Base-by-base conservation (phyloP, 2,888 invertebrate species). In the Aleiodes testaceus region DNA sequence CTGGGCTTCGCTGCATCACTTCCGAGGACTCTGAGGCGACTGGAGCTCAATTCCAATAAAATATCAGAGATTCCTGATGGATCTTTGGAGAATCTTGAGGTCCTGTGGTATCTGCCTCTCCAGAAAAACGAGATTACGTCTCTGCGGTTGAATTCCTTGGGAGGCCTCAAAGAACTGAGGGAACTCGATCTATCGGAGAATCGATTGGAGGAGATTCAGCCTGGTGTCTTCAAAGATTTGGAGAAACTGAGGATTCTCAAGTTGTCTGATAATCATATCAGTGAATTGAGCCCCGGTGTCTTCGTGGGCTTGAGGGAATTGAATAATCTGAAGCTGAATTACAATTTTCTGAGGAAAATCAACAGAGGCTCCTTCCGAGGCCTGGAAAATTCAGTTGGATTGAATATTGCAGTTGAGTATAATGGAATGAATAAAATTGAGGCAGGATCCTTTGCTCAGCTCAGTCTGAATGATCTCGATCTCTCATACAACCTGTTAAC, bases 351-450 rank as follows among this genome's bases (percentile, higher is more conserved):
- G n/a, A 77, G 79, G 20, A 84, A 79, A 61, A 76, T 89, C 45
- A 84, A 84, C 1, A 82, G 82, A 12, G 80, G 84, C 26, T 81
- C 82, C 16, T 88, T 89, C 72, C 79, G 79, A n/a, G 81, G 84
- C 75, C 73, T 89, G 20, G 80, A 85, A 81, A 6, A 36, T 36
- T 7, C 69, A 74, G 61, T 74, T 89, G 55, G 36, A 85, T 86
- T 55, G 85, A 85, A 47, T 77, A 89, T 26, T 83, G 88, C 4
- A 69, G 74, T 89, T 49, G 87, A 88, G 74, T 81, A 85, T 66
- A 89, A 89, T 66, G 77, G 80, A 42, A 87, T 89, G 63, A 67
- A 78, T 1, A 82, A 82, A 22, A 81, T 89, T 1, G 85, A 87
- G 55, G 80, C 80, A 20, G 83, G 83, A 3, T 87, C 87, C n/a